Percentiles rank a stretch among this genome's conserved stretches.
Evolutionary conservation across 2,113 vertebrate species (phyloP).

Genomic region (Nothoprocta pentlandii): DNA sequence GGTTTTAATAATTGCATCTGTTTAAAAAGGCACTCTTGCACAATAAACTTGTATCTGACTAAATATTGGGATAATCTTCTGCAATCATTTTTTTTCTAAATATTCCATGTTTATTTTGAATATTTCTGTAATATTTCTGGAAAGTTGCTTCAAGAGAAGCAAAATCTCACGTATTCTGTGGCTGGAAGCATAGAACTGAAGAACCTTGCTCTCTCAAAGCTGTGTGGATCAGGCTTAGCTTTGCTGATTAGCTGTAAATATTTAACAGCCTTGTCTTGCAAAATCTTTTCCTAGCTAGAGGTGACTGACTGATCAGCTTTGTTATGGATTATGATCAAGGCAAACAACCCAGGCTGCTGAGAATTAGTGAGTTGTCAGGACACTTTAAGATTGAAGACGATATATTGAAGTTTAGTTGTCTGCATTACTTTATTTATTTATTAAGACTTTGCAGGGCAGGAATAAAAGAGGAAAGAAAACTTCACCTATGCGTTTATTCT

Average conservation of each 20-base stretch:
- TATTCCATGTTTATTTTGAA: neutral
- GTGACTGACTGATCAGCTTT: constrained; percentile 56
- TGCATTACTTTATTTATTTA: constrained; percentile 5
- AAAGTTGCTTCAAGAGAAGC: neutral
- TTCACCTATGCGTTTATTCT: neutral
- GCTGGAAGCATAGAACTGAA: neutral
- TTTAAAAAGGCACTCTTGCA: neutral
- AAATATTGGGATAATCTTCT: neutral
- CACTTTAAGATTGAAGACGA: constrained; percentile 30
- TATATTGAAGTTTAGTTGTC: neutral
- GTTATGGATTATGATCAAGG: constrained; percentile 40
- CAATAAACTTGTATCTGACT: neutral
- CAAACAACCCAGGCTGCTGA: constrained; percentile 33
- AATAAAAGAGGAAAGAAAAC: neutral
- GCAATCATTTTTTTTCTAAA: neutral
- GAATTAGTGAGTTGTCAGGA: constrained; percentile 43
- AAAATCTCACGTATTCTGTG: neutral
- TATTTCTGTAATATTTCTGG: neutral
- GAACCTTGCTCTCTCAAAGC: neutral
- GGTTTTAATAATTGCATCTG: neutral
- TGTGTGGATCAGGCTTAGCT: neutral
- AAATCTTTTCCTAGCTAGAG: neutral
- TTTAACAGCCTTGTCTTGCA: neutral
- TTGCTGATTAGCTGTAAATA: neutral
- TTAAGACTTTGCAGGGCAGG: neutral